These are phyloP conservation scores for Drosophila azteca DNA, from an alignment of 1,140 invertebrate genomes.

Conservation along the genomic window DNA sequence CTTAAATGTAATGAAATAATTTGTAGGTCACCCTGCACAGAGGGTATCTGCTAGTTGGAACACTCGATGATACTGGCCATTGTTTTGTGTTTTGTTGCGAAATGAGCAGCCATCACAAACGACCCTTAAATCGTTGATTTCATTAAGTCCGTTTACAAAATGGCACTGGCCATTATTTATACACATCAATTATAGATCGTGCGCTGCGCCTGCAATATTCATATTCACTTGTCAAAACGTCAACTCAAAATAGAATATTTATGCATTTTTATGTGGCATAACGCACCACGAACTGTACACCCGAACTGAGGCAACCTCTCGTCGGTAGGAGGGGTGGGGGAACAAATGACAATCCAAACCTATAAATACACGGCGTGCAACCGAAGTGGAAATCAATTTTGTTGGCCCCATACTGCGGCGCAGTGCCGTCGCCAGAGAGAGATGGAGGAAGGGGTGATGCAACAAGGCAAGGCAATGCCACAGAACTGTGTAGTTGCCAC, in stretches of 20 bases:
- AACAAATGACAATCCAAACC: conserved; percentile 36
- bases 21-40: too few species aligned
- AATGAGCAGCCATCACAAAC: conserved; percentile 15
- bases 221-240: conserved; percentile 77
- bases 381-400: conserved; percentile 53
- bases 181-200: conserved; percentile 65
- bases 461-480: background rate
- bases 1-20: too few species aligned
- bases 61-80: too few species aligned
- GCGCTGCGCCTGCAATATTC: conserved; percentile 63
- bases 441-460: background rate
- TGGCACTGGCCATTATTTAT: conserved; percentile 43
- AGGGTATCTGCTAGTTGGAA: too few species aligned
- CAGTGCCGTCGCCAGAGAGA: background rate
- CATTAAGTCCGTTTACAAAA: conserved; percentile 54
- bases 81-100: conserved; percentile 15
- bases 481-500: conserved; percentile 38
- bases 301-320: conserved; percentile 19
- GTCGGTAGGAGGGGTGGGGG: conserved; percentile 3
- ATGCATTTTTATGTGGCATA: conserved; percentile 59
- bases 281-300: background rate
- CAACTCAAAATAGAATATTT: conserved; percentile 78
- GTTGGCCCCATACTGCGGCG: conserved; percentile 74
- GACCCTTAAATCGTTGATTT: conserved; percentile 35
- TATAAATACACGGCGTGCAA: conserved; percentile 66